Percentiles rank a stretch among this genome's conserved stretches.
These are phyloP conservation scores for Elegia similella DNA, from an alignment of 2,888 invertebrate species.

Conservation along the genomic window DNA sequence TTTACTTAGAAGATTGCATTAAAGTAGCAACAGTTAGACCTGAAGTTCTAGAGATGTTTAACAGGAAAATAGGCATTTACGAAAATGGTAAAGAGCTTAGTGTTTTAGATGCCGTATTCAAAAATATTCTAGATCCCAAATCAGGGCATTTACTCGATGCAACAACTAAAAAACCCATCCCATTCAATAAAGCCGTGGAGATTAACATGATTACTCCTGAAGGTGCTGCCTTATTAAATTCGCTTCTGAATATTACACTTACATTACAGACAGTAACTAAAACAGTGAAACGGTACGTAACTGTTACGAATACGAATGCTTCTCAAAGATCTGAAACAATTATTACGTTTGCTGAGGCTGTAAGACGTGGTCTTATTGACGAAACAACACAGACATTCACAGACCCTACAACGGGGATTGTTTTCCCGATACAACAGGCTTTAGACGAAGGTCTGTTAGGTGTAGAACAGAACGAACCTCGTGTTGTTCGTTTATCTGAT, in stretches of 20 bases:
- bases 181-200: conserved; percentile 92
- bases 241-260: conserved; percentile 92
- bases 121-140: conserved; percentile 92
- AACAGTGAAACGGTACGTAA: conserved; percentile 90
- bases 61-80: conserved; percentile 90
- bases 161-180: conserved; percentile 85
- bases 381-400: conserved; percentile 88
- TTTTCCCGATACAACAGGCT: conserved; percentile 89
- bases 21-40: conserved; percentile 89
- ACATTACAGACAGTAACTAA: conserved; percentile 94
- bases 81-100: conserved; percentile 88
- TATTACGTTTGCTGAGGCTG: conserved; percentile 89
- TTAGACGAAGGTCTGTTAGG: conserved; percentile 87
- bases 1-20: conserved; percentile 90
- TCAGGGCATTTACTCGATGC: conserved; percentile 92
- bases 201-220: conserved; percentile 92
- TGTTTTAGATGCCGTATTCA: conserved; percentile 93
- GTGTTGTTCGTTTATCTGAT: conserved; percentile 65
- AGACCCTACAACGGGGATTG: conserved; percentile 87
- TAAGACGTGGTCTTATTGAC: conserved; percentile 89
- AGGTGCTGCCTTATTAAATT: conserved; percentile 92
- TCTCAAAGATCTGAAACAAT: conserved; percentile 80
- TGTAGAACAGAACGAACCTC: conserved; percentile 80
- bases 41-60: conserved; percentile 93
- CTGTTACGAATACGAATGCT: conserved; percentile 85